These are phyloP conservation scores for Trogon surrucura DNA, from an alignment of 2,113 vertebrate genomes.

Conservation along the genomic window DNA sequence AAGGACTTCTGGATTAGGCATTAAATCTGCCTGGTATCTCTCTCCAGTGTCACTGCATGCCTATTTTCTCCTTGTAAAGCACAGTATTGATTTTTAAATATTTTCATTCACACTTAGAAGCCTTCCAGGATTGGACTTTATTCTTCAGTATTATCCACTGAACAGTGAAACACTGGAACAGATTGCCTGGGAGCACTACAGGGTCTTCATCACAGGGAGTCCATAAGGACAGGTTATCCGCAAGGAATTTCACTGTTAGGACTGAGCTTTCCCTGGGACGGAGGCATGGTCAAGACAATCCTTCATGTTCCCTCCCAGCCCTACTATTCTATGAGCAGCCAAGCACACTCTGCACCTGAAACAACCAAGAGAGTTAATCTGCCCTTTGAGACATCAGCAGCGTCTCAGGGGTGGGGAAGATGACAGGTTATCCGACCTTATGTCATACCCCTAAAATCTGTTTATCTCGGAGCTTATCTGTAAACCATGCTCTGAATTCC, in stretches of 20 bases:
- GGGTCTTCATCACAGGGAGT: not conserved
- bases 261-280: not conserved
- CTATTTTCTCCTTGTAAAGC: conserved; percentile 60
- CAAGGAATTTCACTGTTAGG: not conserved
- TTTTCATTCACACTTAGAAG: conserved; percentile 59
- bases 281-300: not conserved
- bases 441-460: not conserved
- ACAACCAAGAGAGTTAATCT: not conserved
- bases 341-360: not conserved
- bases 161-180: conserved; percentile 18
- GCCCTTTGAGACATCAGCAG: not conserved
- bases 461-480: not conserved
- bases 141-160: conserved; percentile 16
- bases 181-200: not conserved
- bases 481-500: not conserved
- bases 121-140: conserved; percentile 43
- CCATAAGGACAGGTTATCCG: not conserved
- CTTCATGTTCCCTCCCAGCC: not conserved
- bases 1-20: not conserved
- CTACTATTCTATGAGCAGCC: not conserved
- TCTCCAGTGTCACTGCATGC: not conserved
- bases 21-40: not conserved
- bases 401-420: not conserved
- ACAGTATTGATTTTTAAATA: conserved; percentile 48
- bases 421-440: not conserved